phyloP scores from a whole-genome alignment of 2,888 invertebrate genomes.

The Heteromyza rotundicornis region DNA sequence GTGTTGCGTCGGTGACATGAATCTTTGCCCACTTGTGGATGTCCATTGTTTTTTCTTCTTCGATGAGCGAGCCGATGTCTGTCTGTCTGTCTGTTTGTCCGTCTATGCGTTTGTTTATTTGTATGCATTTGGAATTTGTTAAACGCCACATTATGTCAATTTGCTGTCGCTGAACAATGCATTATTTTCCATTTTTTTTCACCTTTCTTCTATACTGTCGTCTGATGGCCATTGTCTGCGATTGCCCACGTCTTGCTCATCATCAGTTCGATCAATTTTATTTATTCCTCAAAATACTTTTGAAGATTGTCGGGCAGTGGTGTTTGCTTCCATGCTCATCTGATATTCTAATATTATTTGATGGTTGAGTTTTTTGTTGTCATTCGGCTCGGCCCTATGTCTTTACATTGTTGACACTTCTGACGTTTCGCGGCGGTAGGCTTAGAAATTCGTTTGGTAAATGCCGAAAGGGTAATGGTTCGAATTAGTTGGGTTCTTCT shows the following conservation, averaged over 20 bases:
- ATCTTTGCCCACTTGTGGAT: slow-evolving; percentile 42
- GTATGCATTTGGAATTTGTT: slow-evolving; percentile 44
- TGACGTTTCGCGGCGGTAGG: slow-evolving; percentile 21
- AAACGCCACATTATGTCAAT: slow-evolving; percentile 62
- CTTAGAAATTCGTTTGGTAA: neutral
- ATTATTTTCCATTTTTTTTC: neutral
- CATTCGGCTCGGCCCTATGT: neutral
- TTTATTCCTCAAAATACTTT: neutral
- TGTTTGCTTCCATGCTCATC: neutral
- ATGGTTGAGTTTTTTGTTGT: neutral
- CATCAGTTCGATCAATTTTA: neutral
- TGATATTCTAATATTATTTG: neutral
- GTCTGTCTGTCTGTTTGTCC: slow-evolving; percentile 14
- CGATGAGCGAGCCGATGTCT: neutral
- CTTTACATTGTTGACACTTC: slow-evolving; percentile 18
- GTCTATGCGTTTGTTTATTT: slow-evolving; percentile 20
- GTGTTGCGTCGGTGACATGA: slow-evolving; percentile 26
- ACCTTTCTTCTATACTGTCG: neutral
- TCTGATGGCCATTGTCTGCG: too few species aligned
- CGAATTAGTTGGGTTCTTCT: too few species aligned
- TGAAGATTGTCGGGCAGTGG: neutral
- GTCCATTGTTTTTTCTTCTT: slow-evolving; percentile 21
- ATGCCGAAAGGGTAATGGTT: slow-evolving; percentile 3
- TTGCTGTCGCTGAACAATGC: slow-evolving; percentile 39
- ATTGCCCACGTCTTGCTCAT: neutral